These are phyloP conservation scores for Ypsolopha scabrella DNA, from an alignment of 2,888 invertebrate genomes.

Conservation along the genomic window DNA sequence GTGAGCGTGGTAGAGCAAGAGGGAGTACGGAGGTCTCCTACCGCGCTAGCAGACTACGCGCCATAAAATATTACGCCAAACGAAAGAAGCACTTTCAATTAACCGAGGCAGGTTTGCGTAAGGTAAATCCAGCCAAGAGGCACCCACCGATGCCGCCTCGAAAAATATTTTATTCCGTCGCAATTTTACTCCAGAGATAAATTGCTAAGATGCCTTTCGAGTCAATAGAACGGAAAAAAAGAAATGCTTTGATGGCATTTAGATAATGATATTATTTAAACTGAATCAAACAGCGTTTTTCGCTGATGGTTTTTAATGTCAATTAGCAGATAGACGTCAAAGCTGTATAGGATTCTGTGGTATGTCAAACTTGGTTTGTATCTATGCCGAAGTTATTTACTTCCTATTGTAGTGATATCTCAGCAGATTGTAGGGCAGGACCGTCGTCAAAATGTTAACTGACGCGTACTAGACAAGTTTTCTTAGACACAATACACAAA, in stretches of 20 bases:
- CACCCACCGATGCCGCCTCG: slow-evolving; percentile 31
- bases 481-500: too few species aligned
- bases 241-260: slow-evolving; percentile 6
- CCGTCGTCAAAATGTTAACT: too few species aligned
- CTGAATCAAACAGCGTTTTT: slow-evolving; percentile 1
- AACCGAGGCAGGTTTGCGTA: slow-evolving; percentile 58
- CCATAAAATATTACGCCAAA: slow-evolving; percentile 62
- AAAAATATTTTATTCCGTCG: slow-evolving; percentile 30
- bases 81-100: slow-evolving; percentile 66
- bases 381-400: too few species aligned
- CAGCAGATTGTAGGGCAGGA: too few species aligned
- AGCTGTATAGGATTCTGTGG: neutral
- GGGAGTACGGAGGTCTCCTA: slow-evolving; percentile 21
- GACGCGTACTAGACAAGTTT: too few species aligned
- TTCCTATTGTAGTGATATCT: too few species aligned
- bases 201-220: slow-evolving; percentile 11
- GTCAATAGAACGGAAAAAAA: slow-evolving; percentile 5
- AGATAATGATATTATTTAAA: slow-evolving; percentile 5
- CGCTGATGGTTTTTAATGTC: neutral
- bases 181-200: slow-evolving; percentile 15
- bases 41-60: slow-evolving; percentile 30
- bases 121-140: slow-evolving; percentile 50
- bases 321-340: neutral
- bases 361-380: too few species aligned
- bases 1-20: slow-evolving; percentile 35